Conservation (phyloP, 2,888 invertebrate species). For the Anticlea derivata region DNA sequence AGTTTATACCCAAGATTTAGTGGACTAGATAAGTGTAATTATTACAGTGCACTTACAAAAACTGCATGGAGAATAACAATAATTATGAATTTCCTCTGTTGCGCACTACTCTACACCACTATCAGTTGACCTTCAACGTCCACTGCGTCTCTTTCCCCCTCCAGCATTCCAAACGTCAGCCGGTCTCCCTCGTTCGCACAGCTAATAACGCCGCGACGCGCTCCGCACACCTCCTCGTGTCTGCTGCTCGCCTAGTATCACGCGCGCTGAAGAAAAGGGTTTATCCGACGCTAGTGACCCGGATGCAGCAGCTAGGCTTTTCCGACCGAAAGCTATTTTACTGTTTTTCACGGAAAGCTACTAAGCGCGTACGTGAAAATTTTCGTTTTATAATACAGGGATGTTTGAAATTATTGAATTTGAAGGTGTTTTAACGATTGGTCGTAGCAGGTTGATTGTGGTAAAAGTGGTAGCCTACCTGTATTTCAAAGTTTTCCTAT, state of each 20-base stretch:
- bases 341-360: constrained; percentile 61
- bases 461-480: constrained; percentile 2
- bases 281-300: constrained; percentile 80
- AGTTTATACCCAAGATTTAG: too few relatives aligned
- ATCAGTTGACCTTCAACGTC: constrained; percentile 80
- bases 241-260: constrained; percentile 78
- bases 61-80: neutral
- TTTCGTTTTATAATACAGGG: too few relatives aligned
- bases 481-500: constrained; percentile 26
- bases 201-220: constrained; percentile 48
- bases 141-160: constrained; percentile 55
- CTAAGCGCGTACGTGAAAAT: neutral
- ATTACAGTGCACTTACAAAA: too few relatives aligned
- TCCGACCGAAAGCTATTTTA: constrained; percentile 62
- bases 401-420: too few relatives aligned
- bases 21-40: too few relatives aligned
- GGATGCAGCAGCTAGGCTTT: constrained; percentile 74
- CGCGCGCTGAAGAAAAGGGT: constrained; percentile 84
- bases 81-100: constrained; percentile 14
- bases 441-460: too few relatives aligned
- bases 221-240: constrained; percentile 60
- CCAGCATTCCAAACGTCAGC: constrained; percentile 69
- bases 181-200: constrained; percentile 61
- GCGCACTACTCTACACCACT: constrained; percentile 58
- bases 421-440: too few relatives aligned